These are phyloP conservation scores for Distichodus sexfasciatus DNA, from an alignment of 2,797 vertebrate species.

Conservation along the genomic window DNA sequence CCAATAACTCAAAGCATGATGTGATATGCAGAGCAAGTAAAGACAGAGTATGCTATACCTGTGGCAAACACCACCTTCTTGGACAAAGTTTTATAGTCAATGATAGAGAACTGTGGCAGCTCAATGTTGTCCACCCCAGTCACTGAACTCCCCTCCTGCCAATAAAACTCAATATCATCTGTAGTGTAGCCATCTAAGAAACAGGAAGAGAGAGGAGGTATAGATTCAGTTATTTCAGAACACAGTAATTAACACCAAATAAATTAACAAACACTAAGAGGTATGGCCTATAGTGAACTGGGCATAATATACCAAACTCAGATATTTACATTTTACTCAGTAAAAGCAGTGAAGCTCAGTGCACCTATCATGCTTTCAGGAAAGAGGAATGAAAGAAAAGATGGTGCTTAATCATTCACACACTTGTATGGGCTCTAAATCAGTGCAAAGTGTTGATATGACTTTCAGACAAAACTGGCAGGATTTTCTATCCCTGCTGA, in stretches of 20 bases:
- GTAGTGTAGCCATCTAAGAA: conserved; percentile 90
- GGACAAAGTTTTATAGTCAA: conserved; percentile 90
- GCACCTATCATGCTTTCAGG: background rate
- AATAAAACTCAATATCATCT: conserved; percentile 95
- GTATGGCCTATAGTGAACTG: background rate
- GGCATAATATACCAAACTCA: no score
- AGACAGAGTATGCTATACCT: conserved; percentile 68
- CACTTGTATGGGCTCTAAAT: conserved; percentile 37
- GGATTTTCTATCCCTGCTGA: conserved; percentile 34
- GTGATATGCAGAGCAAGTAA: background rate
- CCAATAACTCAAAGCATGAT: background rate
- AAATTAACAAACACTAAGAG: background rate
- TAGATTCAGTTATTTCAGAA: no score
- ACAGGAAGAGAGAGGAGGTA: background rate
- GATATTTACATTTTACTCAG: no score
- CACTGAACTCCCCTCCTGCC: conserved; percentile 87
- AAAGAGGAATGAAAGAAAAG: background rate
- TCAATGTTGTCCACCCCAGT: conserved; percentile 92
- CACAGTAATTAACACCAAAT: background rate
- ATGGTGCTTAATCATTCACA: conserved; percentile 2
- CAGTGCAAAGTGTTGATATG: conserved; percentile 6
- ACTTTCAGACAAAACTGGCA: conserved; percentile 28
- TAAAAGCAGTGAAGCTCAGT: background rate
- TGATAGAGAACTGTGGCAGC: conserved; percentile 90
- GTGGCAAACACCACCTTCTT: conserved; percentile 92